Base-by-base conservation (phyloP, 2,797 vertebrate genomes). In the Peromyscus attwateri region DNA sequence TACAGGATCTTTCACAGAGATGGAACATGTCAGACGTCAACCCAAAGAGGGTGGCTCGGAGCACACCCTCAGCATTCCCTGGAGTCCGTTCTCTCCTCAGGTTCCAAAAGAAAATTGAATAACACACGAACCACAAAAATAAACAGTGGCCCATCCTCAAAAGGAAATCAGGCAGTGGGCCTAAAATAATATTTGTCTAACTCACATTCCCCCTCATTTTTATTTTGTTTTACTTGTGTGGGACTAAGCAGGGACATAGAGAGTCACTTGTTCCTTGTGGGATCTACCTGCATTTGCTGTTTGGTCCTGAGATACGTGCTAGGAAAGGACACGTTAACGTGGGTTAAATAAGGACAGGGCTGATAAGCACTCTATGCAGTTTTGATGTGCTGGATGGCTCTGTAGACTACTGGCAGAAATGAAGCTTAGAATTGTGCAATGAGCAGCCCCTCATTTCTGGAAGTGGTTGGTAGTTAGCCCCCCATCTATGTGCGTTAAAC, bases 141-240 rank as follows among this genome's bases (percentile, higher is more conserved):
- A 97, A 97, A 97, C 97, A 96, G 37, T 29, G 80, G 77, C 49
- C 89, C 94, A 90, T 95, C 94, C 93, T 92, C 92, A 95, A 94
- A 94, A 94, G 96, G 97, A 96, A 96, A 93, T 87, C n/a, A 83
- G 97, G 97, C 96, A 94, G 7, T 57, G 31, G 71, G 95, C 97
- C 97, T 97, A 97, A 95, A 94, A 97, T 94, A 97, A 97, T 94
- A 94, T 98, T 97, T 95, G 88, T 76, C 79, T 93, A 91, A 92
- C 88, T 95, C 89, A 79, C 10, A 0, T 55, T 87, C 49, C 75
- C 57, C 43, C 43, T 89, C 37, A 6, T 68, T 96, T 13, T 43
- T 70, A 11, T 96, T 93, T 92, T 82, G 40, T 92, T 37, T 49
- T 37, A 71, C 89, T 95, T 81, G 94, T 91, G 52, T 75, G 84